Evolutionary conservation across 2,888 invertebrate species (phyloP).

Genomic region (Cantharis flavilabris): DNA sequence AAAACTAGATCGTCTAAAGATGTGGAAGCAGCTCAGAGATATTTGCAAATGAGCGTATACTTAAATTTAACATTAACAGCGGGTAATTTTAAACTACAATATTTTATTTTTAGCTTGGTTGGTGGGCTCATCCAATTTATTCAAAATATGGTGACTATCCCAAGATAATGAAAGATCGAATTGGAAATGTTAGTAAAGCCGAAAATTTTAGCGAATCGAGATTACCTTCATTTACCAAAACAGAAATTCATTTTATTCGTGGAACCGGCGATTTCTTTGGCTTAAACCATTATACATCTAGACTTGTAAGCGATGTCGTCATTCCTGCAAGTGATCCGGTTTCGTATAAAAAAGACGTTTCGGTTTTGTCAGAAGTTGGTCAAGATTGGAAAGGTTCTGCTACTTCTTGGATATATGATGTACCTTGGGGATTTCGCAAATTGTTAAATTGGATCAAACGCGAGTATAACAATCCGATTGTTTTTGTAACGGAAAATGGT

Average conservation of each 20-base stretch:
- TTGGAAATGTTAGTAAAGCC: conserved; percentile 52
- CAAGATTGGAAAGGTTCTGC: conserved; percentile 59
- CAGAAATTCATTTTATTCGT: conserved; percentile 54
- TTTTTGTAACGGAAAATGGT: conserved; percentile 66
- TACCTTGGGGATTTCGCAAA: conserved; percentile 65
- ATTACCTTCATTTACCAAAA: conserved; percentile 54
- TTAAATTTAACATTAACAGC: background rate
- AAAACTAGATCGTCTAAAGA: conserved; percentile 57
- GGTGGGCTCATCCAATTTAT: conserved; percentile 58
- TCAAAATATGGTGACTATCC: conserved; percentile 59
- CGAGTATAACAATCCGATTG: conserved; percentile 57
- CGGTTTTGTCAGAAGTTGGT: conserved; percentile 52
- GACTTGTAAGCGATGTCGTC: conserved; percentile 51
- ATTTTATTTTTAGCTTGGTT: conserved; percentile 51
- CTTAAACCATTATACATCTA: conserved; percentile 65
- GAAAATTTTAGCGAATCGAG: conserved; percentile 55
- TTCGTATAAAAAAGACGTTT: conserved; percentile 56
- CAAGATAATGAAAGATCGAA: conserved; percentile 53
- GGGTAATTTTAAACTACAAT: no score
- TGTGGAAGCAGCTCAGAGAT: conserved; percentile 59
- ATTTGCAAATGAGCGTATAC: conserved; percentile 62
- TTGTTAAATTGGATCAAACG: conserved; percentile 58
- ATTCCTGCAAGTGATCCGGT: conserved; percentile 51
- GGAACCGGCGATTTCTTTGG: conserved; percentile 69
- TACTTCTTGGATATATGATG: conserved; percentile 61